phyloP scores from a whole-genome alignment of 2,888 invertebrate genomes.

The Ariolimax columbianus region DNA sequence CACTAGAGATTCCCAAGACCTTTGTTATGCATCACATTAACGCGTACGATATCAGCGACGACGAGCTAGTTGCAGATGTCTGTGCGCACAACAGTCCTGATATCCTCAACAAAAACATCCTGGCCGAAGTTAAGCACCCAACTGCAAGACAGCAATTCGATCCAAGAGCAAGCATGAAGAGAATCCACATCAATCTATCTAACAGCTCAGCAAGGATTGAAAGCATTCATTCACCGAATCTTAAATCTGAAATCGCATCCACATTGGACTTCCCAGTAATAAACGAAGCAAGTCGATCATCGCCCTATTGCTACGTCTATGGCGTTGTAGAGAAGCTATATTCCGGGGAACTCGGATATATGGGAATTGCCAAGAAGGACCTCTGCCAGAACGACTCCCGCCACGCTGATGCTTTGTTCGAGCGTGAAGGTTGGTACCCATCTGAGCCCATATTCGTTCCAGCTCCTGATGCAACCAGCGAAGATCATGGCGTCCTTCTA shows the following conservation, averaged over 20 bases:
- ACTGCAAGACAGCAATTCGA: conserved; percentile 61
- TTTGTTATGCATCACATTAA: conserved; percentile 75
- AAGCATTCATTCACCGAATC: conserved; percentile 25
- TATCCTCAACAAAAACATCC: conserved; percentile 63
- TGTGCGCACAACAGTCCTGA: conserved; percentile 67
- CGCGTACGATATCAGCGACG: conserved; percentile 64
- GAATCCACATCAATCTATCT: conserved; percentile 64
- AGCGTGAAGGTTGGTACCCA: conserved; percentile 63
- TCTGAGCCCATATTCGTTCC: conserved; percentile 73
- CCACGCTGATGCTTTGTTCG: conserved; percentile 57
- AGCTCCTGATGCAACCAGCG: conserved; percentile 58
- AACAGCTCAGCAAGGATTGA: conserved; percentile 41
- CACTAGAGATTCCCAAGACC: conserved; percentile 61
- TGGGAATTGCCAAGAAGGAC: conserved; percentile 72
- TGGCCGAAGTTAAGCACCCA: conserved; percentile 62
- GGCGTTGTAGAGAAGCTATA: conserved; percentile 70
- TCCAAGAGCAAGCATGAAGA: conserved; percentile 62
- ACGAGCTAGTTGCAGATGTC: conserved; percentile 65
- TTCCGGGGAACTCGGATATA: conserved; percentile 59
- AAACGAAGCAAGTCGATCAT: conserved; percentile 68
- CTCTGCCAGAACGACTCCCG: conserved; percentile 60
- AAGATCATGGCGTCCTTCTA: conserved; percentile 75
- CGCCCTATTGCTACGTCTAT: conserved; percentile 71
- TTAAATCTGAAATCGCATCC: conserved; percentile 57
- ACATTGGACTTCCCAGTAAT: conserved; percentile 72